Base-by-base conservation (phyloP, 2,113 vertebrate species). In the Muntiacus muntjak region DNA sequence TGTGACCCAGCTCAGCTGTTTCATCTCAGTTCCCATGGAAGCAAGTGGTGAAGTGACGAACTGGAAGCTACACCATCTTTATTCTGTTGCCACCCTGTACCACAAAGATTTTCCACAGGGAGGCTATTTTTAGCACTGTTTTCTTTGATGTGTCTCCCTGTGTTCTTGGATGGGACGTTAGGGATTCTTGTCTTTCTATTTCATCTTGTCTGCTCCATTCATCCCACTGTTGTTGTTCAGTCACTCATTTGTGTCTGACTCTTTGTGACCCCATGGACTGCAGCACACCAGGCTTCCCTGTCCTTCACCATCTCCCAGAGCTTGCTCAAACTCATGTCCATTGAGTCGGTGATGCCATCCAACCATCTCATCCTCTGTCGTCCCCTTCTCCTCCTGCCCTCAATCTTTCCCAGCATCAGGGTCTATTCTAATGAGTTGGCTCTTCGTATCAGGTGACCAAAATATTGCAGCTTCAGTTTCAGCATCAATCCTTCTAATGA, bases 11-110 rank as follows among this genome's bases (percentile, higher is more conserved):
- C 21, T 71, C 16, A 43, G 10, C 99, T 99, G 99, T 98, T 95
- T 99, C 99, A 45, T 99, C 99, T 97, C 99, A 98, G 98, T 98
- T 99, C 98, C 99, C 99, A 98, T 99, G 99, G 98, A 99, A 99
- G 98, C 99, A 99, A 97, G 99, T 99, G 96, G 99, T 99, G 91
- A 99, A 98, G 0, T 99, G 7, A 45, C 7, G 43, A 45, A 45
- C 43, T 45, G 6, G 43, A 45, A 45, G 99, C 95, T 99, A 99
- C 96, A 99, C 99, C 98, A 97, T 99, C 99, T 98, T 99, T 99
- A 98, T 99, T 99, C 98, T 99, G 99, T 97, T 99, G 98, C 14
- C 99, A 99, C 98, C 99, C 98, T 94, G 98, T 96, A 97, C 99
- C 99, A 64, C 99, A 98, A 92, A 98, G 99, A 94, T 99, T 99